These are phyloP conservation scores for Tor tambroides DNA, from an alignment of 2,113 vertebrate species.

Conservation along the genomic window DNA sequence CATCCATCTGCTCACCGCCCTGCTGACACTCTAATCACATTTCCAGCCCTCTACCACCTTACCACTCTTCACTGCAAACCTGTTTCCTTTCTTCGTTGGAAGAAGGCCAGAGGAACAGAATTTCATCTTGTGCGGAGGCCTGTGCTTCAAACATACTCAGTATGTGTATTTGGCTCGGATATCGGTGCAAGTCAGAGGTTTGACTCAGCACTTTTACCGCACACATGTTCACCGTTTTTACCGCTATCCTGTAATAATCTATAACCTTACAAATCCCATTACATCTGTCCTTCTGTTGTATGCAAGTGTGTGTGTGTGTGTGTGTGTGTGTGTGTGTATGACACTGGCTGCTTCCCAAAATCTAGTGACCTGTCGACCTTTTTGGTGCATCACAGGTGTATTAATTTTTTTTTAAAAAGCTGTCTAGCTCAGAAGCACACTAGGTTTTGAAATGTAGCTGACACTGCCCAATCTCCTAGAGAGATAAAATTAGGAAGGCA, in stretches of 20 bases:
- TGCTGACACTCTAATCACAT: slow-evolving; percentile 36
- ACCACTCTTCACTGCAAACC: neutral
- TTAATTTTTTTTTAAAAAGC: neutral
- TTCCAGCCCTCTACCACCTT: slow-evolving; percentile 36
- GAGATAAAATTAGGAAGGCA: neutral
- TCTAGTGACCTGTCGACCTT: neutral
- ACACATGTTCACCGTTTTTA: neutral
- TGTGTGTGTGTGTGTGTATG: neutral
- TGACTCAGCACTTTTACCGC: slow-evolving; percentile 16
- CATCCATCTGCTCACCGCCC: neutral
- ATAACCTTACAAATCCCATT: neutral
- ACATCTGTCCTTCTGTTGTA: neutral
- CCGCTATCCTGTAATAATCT: slow-evolving; percentile 1
- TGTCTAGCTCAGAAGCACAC: neutral
- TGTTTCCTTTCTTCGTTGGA: slow-evolving; percentile 23
- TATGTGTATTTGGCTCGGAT: neutral
- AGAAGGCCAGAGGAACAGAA: slow-evolving; percentile 6
- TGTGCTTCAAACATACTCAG: slow-evolving; percentile 22
- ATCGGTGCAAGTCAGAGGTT: neutral
- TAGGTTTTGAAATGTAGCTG: neutral
- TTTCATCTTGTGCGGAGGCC: neutral
- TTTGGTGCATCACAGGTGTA: neutral
- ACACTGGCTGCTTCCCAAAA: neutral
- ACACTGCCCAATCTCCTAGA: neutral
- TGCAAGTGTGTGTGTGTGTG: neutral